Percentiles rank a stretch among this genome's conserved stretches.
Evolutionary conservation across 2,113 vertebrate species (phyloP).

Genomic region (Ia io): DNA sequence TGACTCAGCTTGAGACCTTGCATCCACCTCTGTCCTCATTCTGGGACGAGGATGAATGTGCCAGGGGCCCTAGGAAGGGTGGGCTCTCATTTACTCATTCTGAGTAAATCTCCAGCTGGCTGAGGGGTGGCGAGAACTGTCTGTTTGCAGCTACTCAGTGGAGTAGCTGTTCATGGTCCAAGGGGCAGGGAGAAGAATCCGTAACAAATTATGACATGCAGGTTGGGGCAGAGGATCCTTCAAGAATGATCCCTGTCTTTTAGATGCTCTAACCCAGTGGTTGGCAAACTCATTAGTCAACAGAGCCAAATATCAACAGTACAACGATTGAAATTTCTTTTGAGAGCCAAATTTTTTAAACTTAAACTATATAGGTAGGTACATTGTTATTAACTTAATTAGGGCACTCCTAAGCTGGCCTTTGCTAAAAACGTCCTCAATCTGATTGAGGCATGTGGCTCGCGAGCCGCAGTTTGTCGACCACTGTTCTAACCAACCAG

Average conservation of each 20-base stretch:
- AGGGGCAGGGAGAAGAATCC: neutral
- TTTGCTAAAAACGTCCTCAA: too few relatives aligned
- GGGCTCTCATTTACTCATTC: neutral
- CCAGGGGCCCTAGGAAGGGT: neutral
- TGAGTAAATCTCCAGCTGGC: neutral
- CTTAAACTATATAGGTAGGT: too few relatives aligned
- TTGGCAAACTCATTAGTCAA: too few relatives aligned
- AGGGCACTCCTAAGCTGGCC: too few relatives aligned
- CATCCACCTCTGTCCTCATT: neutral
- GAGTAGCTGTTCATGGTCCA: neutral
- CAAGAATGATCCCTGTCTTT: neutral
- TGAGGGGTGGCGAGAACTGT: neutral
- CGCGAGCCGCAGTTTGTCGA: too few relatives aligned
- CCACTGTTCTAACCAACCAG: too few relatives aligned
- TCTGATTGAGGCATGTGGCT: too few relatives aligned
- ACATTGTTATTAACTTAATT: too few relatives aligned
- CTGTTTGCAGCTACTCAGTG: neutral
- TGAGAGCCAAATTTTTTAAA: too few relatives aligned
- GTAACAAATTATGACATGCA: neutral
- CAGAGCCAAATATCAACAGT: too few relatives aligned
- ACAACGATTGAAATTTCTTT: too few relatives aligned
- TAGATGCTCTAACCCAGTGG: neutral
- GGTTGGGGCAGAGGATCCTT: neutral
- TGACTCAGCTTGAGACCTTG: neutral
- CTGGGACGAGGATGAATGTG: neutral